phyloP scores from a whole-genome alignment of 2,797 vertebrate genomes.

The Chloroceryle inda region DNA sequence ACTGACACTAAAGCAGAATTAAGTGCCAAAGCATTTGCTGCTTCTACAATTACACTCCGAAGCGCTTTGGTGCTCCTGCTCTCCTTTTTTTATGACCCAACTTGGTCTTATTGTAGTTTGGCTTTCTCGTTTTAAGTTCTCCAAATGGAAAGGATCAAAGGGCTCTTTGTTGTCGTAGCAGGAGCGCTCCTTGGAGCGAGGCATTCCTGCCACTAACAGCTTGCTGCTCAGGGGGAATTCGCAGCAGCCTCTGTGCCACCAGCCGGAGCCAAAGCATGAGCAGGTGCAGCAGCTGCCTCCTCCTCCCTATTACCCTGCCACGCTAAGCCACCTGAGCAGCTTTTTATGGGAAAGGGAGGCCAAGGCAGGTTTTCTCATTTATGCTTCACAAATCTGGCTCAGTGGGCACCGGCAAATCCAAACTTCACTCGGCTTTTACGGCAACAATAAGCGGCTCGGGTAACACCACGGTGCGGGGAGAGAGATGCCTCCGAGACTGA shows the following conservation, averaged over 20 bases:
- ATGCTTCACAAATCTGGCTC: slow-evolving; percentile 30
- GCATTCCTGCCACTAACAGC: slow-evolving; percentile 44
- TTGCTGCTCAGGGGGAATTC: slow-evolving; percentile 35
- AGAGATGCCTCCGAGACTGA: background rate
- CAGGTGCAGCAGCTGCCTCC: slow-evolving; percentile 55
- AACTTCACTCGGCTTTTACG: background rate
- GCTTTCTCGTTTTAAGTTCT: slow-evolving; percentile 66
- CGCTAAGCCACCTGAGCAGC: slow-evolving; percentile 51
- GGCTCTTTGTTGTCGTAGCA: slow-evolving; percentile 60
- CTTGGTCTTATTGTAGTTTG: slow-evolving; percentile 70
- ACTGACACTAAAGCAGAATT: slow-evolving; percentile 64
- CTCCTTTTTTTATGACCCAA: slow-evolving; percentile 71
- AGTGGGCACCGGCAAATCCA: slow-evolving; percentile 21
- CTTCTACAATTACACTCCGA: slow-evolving; percentile 70
- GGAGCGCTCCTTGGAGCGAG: background rate
- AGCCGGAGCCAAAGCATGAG: slow-evolving; percentile 50
- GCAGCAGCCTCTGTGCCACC: slow-evolving; percentile 30
- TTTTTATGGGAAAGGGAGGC: background rate
- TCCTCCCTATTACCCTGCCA: background rate
- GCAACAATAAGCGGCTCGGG: background rate
- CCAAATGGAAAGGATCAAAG: slow-evolving; percentile 77
- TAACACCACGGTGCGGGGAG: rapidly evolving
- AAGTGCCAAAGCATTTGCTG: slow-evolving; percentile 76
- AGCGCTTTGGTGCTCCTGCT: slow-evolving; percentile 53
- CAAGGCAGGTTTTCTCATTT: slow-evolving; percentile 31